Evolutionary conservation across 2,797 vertebrate species (phyloP).

Genomic region (Pangasius djambal): DNA sequence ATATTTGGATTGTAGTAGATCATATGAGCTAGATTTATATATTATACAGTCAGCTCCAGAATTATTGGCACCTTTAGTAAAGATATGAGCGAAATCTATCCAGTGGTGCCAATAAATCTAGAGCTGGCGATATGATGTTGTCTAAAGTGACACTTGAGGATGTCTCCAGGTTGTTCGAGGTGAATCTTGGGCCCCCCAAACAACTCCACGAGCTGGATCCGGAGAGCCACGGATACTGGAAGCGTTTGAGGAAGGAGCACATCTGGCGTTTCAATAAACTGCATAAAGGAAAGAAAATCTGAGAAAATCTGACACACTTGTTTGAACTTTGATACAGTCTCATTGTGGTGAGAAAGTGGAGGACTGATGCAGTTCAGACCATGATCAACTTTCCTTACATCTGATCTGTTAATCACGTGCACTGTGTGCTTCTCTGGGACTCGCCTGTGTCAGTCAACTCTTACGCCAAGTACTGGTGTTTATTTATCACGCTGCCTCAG

Average conservation of each 20-base stretch:
- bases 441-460: not conserved
- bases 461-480: not conserved
- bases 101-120: not conserved
- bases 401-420: not conserved
- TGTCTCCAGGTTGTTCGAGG: conserved; percentile 83
- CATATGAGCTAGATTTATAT: not conserved
- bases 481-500: not conserved
- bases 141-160: not conserved
- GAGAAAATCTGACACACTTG: conserved; percentile 40
- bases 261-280: conserved; percentile 85
- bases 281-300: conserved; percentile 81
- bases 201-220: conserved; percentile 82
- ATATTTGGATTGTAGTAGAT: not conserved
- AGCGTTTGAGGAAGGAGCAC: conserved; percentile 84
- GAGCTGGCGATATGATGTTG: not conserved
- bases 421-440: not conserved
- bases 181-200: conserved; percentile 79
- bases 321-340: not conserved
- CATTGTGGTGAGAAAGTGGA: not conserved
- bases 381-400: not conserved
- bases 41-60: not conserved
- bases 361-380: not conserved
- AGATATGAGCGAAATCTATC: not conserved
- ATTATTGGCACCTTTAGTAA: no score
- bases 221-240: conserved; percentile 80